These are phyloP conservation scores for Lethrus apterus DNA, from an alignment of 1,140 invertebrate species.

Conservation along the genomic window DNA sequence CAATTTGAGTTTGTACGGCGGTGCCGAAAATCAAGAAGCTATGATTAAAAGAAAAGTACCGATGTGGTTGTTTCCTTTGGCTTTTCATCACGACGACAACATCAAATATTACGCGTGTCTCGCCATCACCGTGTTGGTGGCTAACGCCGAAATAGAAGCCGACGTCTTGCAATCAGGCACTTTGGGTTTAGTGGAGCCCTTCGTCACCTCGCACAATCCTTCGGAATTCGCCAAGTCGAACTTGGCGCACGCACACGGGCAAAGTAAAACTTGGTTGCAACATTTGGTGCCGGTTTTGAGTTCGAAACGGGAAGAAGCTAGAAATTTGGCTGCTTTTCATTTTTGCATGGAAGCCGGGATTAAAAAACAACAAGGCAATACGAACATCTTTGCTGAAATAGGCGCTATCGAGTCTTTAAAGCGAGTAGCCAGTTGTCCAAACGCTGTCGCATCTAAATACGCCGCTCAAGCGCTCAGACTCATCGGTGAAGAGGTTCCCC, in stretches of 20 bases:
- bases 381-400: conserved; percentile 90
- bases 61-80: conserved; percentile 96
- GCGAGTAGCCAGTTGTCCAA: conserved; percentile 94
- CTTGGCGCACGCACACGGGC: conserved; percentile 88
- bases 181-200: conserved; percentile 91
- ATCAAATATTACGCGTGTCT: conserved; percentile 98
- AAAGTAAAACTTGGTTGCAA: conserved; percentile 93
- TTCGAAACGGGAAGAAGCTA: conserved; percentile 91
- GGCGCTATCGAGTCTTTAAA: conserved; percentile 93
- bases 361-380: conserved; percentile 92
- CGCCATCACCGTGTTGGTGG: conserved; percentile 92
- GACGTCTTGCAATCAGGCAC: conserved; percentile 93
- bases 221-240: conserved; percentile 91
- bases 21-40: conserved; percentile 92
- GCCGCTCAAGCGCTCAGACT: conserved; percentile 90
- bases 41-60: conserved; percentile 96
- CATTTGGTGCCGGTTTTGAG: conserved; percentile 90
- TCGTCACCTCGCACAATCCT: conserved; percentile 89
- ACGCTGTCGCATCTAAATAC: conserved; percentile 95
- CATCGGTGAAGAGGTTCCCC: conserved; percentile 94
- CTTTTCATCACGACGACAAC: conserved; percentile 93
- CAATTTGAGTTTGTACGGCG: conserved; percentile 94
- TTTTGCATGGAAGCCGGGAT: conserved; percentile 99
- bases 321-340: conserved; percentile 95
- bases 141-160: conserved; percentile 97